phyloP scores from a whole-genome alignment of 2,888 invertebrate genomes.

The Melanargia galathea region DNA sequence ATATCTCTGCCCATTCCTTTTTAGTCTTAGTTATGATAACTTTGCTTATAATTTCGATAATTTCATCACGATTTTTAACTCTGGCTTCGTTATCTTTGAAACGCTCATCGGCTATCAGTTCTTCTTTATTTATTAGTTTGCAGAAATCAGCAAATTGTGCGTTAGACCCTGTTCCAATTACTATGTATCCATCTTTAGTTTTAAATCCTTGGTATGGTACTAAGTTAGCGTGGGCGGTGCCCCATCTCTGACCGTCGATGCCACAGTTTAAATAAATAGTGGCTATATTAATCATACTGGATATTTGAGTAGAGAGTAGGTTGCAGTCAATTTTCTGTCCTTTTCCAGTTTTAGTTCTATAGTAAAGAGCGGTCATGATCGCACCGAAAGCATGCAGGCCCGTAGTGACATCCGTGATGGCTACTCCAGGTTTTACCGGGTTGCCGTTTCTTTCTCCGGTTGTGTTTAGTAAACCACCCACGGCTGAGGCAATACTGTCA shows the following conservation, averaged over 20 bases:
- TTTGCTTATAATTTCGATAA: conserved; percentile 84
- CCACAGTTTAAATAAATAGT: conserved; percentile 95
- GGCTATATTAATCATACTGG: conserved; percentile 93
- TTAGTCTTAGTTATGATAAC: conserved; percentile 84
- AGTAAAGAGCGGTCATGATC: conserved; percentile 93
- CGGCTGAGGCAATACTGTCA: conserved; percentile 96
- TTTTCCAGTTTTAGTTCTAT: conserved; percentile 87
- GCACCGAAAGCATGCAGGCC: conserved; percentile 97
- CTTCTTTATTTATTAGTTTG: conserved; percentile 80
- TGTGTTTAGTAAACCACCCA: conserved; percentile 94
- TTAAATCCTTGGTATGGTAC: conserved; percentile 97
- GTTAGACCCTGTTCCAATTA: conserved; percentile 94
- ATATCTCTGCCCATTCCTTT: conserved; percentile 87
- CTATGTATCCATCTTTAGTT: conserved; percentile 91
- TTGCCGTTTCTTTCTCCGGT: conserved; percentile 93
- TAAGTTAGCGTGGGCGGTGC: conserved; percentile 96
- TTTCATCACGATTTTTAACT: conserved; percentile 87
- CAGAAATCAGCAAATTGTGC: conserved; percentile 90
- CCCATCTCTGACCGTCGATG: conserved; percentile 89
- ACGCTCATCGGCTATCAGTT: conserved; percentile 83
- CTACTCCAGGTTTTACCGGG: conserved; percentile 96
- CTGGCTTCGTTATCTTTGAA: conserved; percentile 88
- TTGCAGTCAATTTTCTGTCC: conserved; percentile 98
- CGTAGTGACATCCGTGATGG: conserved; percentile 95
- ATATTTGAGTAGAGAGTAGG: conserved; percentile 95